Evolutionary conservation across 2,888 invertebrate species (phyloP).

Genomic region (Minunthozetes semirufus): DNA sequence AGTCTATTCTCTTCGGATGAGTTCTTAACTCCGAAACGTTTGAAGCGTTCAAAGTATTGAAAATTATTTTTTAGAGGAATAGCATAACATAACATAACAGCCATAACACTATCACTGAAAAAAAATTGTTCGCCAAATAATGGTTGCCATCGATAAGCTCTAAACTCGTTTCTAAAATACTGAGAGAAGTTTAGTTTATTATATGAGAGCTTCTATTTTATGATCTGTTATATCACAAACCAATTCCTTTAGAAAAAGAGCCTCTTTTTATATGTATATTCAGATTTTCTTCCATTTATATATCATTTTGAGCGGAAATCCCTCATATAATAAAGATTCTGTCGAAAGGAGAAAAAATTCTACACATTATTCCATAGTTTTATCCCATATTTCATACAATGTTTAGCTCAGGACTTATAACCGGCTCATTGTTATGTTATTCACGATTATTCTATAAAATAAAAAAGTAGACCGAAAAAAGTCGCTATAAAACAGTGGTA

Average conservation of each 20-base stretch:
- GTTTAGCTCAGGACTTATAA: neutral
- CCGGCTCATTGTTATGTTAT: neutral
- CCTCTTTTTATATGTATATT: constrained; percentile 16
- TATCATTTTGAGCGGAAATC: constrained; percentile 10
- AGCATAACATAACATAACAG: too few relatives aligned
- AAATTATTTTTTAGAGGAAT: constrained; percentile 22
- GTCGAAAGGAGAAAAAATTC: neutral
- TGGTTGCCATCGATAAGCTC: neutral
- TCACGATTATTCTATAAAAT: constrained; percentile 6
- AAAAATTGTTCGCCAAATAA: constrained; percentile 14
- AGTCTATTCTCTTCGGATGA: constrained; percentile 16
- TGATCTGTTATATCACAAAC: neutral
- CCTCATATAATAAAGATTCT: neutral
- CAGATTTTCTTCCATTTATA: constrained; percentile 2
- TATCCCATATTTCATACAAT: neutral
- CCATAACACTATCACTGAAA: constrained; percentile 8
- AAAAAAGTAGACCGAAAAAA: neutral
- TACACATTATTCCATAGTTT: neutral
- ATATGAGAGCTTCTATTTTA: constrained; percentile 14
- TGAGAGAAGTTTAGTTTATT: neutral
- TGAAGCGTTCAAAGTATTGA: neutral
- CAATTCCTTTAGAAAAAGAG: neutral
- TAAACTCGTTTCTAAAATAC: constrained; percentile 3
- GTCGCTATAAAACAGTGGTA: neutral
- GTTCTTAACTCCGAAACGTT: neutral